Conservation (phyloP, 2,797 vertebrate species). For the Mareca strepera region DNA sequence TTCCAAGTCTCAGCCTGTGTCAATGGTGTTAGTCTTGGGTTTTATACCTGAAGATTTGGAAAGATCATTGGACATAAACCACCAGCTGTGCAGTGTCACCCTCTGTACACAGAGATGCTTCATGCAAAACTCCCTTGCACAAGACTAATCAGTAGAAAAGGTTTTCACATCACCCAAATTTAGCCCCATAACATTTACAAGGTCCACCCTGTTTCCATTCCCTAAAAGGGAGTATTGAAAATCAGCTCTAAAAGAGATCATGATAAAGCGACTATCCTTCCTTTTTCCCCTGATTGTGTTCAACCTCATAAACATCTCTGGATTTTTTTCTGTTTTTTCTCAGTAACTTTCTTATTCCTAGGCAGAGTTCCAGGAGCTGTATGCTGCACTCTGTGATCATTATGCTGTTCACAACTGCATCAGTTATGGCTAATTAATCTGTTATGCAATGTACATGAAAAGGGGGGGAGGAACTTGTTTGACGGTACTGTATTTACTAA, state of each 20-base stretch:
- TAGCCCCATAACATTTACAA: neutral
- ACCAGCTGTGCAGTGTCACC: neutral
- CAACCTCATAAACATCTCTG: neutral
- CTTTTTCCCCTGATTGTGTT: neutral
- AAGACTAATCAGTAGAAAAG: neutral
- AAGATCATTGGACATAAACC: neutral
- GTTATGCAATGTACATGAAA: neutral
- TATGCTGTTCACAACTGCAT: constrained; percentile 19
- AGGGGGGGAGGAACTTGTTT: neutral
- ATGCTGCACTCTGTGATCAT: neutral
- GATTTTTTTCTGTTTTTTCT: neutral
- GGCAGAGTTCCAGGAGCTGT: neutral
- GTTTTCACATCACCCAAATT: neutral
- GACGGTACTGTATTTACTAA: neutral
- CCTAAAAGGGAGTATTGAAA: neutral
- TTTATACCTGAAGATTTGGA: neutral
- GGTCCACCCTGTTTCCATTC: neutral
- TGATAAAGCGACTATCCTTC: neutral
- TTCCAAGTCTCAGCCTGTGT: neutral
- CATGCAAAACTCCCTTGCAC: neutral
- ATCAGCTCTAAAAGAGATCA: neutral
- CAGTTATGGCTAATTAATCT: constrained; percentile 48
- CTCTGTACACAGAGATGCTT: neutral
- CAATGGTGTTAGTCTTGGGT: neutral
- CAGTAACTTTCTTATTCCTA: neutral